Evolutionary conservation across 2,113 vertebrate genomes (phyloP).

Genomic region (Psittacula cyanocephala): DNA sequence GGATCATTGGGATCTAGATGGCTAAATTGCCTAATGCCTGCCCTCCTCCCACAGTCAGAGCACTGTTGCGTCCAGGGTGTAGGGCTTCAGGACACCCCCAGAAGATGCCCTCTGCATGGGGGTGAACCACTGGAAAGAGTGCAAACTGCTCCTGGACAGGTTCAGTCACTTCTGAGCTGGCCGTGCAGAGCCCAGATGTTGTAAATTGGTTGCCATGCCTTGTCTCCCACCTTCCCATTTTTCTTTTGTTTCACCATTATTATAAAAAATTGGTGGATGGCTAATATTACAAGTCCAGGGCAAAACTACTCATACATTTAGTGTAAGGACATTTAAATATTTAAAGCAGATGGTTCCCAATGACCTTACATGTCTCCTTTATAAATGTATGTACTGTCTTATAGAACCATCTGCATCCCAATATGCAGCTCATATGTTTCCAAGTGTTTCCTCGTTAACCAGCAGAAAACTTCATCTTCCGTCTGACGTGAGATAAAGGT

Average conservation of each 20-base stretch:
- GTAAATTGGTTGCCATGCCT: constrained; percentile 58
- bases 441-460: constrained; percentile 63
- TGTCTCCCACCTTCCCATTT: constrained; percentile 55
- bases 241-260: constrained; percentile 51
- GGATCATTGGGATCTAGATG: background rate
- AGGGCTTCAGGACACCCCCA: background rate
- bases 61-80: accelerated
- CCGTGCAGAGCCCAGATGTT: constrained; percentile 49
- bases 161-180: constrained; percentile 1
- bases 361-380: constrained; percentile 75
- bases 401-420: constrained; percentile 70
- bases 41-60: background rate
- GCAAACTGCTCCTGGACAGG: background rate
- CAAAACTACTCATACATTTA: constrained; percentile 60
- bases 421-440: constrained; percentile 73
- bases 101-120: accelerated
- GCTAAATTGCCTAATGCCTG: background rate
- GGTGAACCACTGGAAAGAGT: background rate
- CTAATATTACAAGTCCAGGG: constrained; percentile 65
- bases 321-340: constrained; percentile 66
- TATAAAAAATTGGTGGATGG: constrained; percentile 60
- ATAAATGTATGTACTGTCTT: constrained; percentile 69
- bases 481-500: constrained; percentile 4
- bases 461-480: constrained; percentile 52
- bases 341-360: constrained; percentile 70